Conservation (phyloP, 2,888 invertebrate species). For the Parapristionchus giblindavisi region DNA sequence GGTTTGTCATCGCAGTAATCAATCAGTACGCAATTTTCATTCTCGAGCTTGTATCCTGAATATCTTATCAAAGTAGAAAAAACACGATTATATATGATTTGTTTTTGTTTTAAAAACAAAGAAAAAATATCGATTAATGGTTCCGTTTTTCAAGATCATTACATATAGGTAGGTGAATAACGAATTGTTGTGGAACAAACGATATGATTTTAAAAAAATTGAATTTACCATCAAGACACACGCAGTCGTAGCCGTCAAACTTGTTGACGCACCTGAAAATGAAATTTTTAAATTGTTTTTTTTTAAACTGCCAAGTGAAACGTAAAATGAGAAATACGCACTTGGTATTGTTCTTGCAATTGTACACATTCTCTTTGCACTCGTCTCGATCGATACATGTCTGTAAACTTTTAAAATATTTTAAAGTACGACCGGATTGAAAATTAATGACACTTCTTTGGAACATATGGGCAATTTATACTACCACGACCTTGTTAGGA, state of each 20-base stretch:
- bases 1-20: too few relatives aligned
- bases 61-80: too few relatives aligned
- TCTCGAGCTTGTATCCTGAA: neutral
- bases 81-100: too few relatives aligned
- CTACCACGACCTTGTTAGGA: neutral
- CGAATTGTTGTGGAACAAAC: too few relatives aligned
- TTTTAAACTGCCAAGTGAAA: neutral
- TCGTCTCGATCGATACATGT: constrained; percentile 19
- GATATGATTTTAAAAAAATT: too few relatives aligned
- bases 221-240: neutral
- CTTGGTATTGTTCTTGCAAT: neutral
- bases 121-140: neutral
- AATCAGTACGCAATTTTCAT: too few relatives aligned
- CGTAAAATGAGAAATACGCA: neutral
- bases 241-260: constrained; percentile 15
- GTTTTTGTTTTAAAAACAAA: neutral
- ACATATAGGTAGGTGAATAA: too few relatives aligned
- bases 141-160: too few relatives aligned
- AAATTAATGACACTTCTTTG: neutral
- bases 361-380: constrained; percentile 32
- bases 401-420: constrained; percentile 2
- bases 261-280: constrained; percentile 4
- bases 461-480: neutral
- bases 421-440: neutral
- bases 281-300: neutral